Base-by-base conservation (phyloP, 2,113 vertebrate species). In the Silurus meridionalis region DNA sequence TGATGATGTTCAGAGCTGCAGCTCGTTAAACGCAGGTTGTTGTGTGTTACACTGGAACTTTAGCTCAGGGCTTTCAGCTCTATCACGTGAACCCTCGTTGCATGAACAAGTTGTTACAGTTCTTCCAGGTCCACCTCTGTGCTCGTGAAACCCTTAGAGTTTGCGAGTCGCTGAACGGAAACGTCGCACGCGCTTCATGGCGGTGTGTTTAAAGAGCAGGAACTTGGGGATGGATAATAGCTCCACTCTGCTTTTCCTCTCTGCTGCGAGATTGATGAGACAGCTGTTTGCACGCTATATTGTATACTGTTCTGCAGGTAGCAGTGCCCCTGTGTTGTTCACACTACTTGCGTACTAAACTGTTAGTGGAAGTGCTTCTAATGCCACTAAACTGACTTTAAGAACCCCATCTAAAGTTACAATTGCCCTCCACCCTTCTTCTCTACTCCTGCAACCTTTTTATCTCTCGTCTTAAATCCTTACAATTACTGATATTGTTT, bases 231-330 rank as follows among this genome's bases (percentile, higher is more conserved):
- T 75, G 69, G 87, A 28, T 53, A 48, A 28, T 75, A 55, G 72
- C 72, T 10, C 48, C 0, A 8, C 79, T 6, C 55, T n/a, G 74
- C 55, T 48, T 72, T 80, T 67, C 25, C 19, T 52, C 50, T 64
- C 28, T 23, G 17, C 23, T n/a, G 53, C 53, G 55, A 63, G 80
- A 63, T 85, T 83, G 74, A 85, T 82, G 85, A 87, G 80, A 86
- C 89, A 81, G 87, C 83, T 90, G 57, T 83, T 83, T 82, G 72
- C 46, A n/a, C 75, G 52, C 85, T 85, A 53, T 53, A 14, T 66
- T 8, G 46, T 8, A 23, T 75, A 21, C 46, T 52, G 19, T 50
- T 58, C 13, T 58, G 69, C 69, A 71, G 15, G 37, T 4, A 72
- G 72, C 48, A 23, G 19, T 52, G 25, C n/a, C 0, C 23, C 17